A percentile compares a stretch with the other conserved stretches of the same genome.
phyloP scores from a whole-genome alignment of 2,888 invertebrate species.

The Conops quadrifasciatus region DNA sequence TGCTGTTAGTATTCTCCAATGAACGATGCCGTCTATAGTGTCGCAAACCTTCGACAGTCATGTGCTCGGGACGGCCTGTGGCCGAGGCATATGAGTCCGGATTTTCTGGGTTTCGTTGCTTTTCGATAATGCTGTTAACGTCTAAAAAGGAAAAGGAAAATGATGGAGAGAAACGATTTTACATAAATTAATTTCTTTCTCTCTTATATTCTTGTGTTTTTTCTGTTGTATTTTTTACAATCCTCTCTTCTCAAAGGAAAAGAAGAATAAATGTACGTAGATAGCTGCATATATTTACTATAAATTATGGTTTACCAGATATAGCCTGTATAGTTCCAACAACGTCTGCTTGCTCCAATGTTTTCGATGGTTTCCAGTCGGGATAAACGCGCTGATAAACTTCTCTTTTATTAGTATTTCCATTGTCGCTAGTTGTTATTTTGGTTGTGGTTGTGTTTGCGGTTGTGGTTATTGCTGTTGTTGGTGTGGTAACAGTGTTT shows the following conservation, averaged over 20 bases:
- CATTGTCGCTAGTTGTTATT: conserved; percentile 46
- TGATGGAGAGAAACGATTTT: no score
- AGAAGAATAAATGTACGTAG: no score
- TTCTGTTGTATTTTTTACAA: no score
- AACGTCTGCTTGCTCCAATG: conserved; percentile 83
- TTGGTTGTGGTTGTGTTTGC: conserved; percentile 36
- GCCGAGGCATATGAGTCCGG: conserved; percentile 26
- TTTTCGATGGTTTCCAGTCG: conserved; percentile 82
- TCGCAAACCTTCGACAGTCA: conserved; percentile 69
- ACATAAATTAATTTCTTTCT: no score
- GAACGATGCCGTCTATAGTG: conserved; percentile 70
- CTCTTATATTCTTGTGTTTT: no score
- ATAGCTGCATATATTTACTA: no score
- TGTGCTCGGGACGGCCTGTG: not conserved
- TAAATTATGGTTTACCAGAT: conserved; percentile 71
- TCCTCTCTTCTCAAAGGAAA: no score
- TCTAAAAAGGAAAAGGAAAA: conserved; percentile 53
- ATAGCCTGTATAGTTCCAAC: conserved; percentile 86
- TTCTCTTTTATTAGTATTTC: conserved; percentile 51
- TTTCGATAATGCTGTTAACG: conserved; percentile 67
- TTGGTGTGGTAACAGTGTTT: conserved; percentile 42
- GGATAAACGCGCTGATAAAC: conserved; percentile 73
- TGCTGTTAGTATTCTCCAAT: conserved; percentile 62
- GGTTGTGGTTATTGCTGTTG: conserved; percentile 63
- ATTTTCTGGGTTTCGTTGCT: conserved; percentile 50